These are phyloP conservation scores for Chiroxiphia lanceolata DNA, from an alignment of 2,797 vertebrate species.

Conservation along the genomic window DNA sequence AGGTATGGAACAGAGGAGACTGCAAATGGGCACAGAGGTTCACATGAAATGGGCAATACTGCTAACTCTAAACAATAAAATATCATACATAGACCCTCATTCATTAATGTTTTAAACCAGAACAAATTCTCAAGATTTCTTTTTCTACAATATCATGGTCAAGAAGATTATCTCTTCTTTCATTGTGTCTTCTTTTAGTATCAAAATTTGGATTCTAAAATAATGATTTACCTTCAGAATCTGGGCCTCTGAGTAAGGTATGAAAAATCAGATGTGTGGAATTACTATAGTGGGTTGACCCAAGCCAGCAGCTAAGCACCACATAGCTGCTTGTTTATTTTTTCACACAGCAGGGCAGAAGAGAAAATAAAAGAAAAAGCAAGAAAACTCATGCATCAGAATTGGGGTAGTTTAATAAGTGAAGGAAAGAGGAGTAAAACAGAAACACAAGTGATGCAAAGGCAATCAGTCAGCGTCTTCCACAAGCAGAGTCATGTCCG, in stretches of 20 bases:
- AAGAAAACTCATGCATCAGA: not conserved
- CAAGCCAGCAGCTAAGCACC: not conserved
- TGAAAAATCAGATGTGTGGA: not conserved
- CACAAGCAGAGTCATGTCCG: not conserved
- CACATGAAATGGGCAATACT: not conserved
- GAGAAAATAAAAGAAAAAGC: not conserved
- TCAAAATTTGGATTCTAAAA: not conserved
- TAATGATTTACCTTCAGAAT: not conserved
- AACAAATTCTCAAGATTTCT: not conserved
- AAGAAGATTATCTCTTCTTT: not conserved
- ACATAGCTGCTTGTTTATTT: not conserved
- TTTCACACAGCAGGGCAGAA: not conserved
- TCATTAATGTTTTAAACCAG: not conserved
- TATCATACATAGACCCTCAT: not conserved
- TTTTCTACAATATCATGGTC: not conserved
- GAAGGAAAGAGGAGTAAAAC: not conserved
- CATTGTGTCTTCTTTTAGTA: not conserved
- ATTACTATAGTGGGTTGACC: not conserved
- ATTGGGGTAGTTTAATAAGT: not conserved
- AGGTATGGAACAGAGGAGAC: not conserved
- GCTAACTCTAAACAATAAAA: not conserved
- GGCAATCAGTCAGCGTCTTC: not conserved
- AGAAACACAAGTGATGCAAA: not conserved
- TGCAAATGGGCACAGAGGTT: not conserved
- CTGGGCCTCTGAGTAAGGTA: not conserved